phyloP scores from a whole-genome alignment of 92 coral and sea anemone genomes.

The Epizoanthus stellaris region DNA sequence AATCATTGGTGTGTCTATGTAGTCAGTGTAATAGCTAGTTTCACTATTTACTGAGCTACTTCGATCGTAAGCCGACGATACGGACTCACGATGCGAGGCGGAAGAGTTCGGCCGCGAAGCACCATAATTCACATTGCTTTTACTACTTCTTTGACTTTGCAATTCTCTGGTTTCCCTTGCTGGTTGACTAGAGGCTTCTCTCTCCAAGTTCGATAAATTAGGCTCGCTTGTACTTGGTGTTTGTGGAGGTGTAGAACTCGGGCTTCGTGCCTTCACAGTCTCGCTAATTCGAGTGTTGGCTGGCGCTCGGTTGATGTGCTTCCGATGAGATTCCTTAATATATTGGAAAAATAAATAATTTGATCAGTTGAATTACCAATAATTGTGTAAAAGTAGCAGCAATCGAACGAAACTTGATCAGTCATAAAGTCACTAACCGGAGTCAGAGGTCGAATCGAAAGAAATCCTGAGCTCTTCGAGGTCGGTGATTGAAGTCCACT shows the following conservation, averaged over 20 bases:
- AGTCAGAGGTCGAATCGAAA: constrained; percentile 73
- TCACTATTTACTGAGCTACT: constrained; percentile 94
- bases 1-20: constrained; percentile 92
- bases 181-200: background rate
- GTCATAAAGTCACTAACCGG: constrained; percentile 77
- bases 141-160: constrained; percentile 43
- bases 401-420: constrained; percentile 13
- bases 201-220: background rate
- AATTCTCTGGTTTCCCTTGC: constrained; percentile 9
- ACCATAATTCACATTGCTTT: constrained; percentile 39
- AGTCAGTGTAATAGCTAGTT: constrained; percentile 76
- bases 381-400: background rate
- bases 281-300: constrained; percentile 20
- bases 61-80: constrained; percentile 77
- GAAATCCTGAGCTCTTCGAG: constrained; percentile 43
- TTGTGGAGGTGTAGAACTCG: constrained; percentile 22
- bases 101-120: constrained; percentile 47
- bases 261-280: constrained; percentile 1
- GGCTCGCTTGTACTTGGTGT: constrained; percentile 25
- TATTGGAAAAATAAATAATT: constrained; percentile 11
- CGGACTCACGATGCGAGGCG: constrained; percentile 74
- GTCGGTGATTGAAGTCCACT: constrained; percentile 39
- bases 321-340: constrained; percentile 35
- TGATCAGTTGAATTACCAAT: constrained; percentile 34
- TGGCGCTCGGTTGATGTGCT: constrained; percentile 14